Conservation (phyloP, 1,140 invertebrate genomes). For the Trachymyrmex septentrionalis region DNA sequence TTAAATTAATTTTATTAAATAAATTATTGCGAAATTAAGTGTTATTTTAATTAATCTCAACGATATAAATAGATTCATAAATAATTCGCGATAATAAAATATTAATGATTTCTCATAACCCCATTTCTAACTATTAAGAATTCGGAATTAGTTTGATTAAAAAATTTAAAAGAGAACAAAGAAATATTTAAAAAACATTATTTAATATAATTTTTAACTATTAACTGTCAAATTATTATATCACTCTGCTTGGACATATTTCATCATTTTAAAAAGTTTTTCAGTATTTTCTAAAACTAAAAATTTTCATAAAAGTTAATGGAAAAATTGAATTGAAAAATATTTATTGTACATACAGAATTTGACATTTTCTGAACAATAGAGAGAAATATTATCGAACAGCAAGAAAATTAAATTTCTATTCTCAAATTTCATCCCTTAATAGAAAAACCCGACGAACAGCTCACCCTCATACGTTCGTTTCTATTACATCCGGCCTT, state of each 20-base stretch:
- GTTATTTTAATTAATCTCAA: not conserved
- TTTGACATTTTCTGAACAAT: not conserved
- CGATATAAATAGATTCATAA: not conserved
- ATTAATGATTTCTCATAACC: not conserved
- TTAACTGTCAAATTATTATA: not conserved
- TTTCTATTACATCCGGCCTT: constrained; percentile 66
- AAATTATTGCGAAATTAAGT: not conserved
- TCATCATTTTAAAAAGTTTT: not conserved
- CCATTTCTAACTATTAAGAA: not conserved
- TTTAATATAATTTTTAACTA: not conserved
- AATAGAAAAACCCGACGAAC: constrained; percentile 50
- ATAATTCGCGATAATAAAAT: not conserved
- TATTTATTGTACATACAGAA: not conserved
- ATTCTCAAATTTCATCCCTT: constrained; percentile 60
- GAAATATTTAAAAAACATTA: not conserved
- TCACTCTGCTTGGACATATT: not conserved
- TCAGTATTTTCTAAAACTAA: not conserved
- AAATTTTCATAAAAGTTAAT: constrained; percentile 2
- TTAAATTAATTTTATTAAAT: not conserved
- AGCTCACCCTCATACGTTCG: not conserved
- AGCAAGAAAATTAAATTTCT: constrained; percentile 24
- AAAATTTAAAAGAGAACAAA: not conserved
- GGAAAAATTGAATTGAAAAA: not conserved
- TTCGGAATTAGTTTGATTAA: not conserved
- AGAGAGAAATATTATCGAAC: constrained; percentile 35